Evolutionary conservation across 2,113 vertebrate species (phyloP).

Genomic region (Antechinus stuartii): DNA sequence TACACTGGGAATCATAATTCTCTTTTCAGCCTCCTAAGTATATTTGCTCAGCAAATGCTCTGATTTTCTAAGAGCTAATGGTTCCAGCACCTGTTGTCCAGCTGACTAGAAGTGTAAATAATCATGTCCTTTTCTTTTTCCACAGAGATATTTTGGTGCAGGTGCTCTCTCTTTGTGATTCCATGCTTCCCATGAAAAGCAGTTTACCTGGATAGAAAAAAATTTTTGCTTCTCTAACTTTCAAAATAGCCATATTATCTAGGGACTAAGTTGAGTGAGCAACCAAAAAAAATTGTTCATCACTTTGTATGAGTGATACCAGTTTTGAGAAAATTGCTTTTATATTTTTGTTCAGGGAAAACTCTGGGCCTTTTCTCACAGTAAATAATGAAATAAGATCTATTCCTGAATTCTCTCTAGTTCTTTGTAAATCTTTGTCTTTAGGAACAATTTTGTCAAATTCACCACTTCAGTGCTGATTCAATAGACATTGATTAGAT

Average conservation of each 20-base stretch:
- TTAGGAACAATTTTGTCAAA: not conserved
- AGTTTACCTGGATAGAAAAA: no score
- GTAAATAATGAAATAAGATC: constrained; percentile 15
- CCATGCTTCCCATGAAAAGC: not conserved
- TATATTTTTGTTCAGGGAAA: not conserved
- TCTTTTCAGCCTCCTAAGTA: rapidly evolving
- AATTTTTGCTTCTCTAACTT: no score
- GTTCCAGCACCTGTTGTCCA: not conserved
- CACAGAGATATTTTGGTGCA: not conserved
- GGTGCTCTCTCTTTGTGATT: not conserved
- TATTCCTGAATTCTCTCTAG: not conserved
- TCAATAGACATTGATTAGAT: not conserved
- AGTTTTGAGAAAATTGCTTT: not conserved
- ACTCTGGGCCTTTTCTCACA: constrained; percentile 1
- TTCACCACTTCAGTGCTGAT: not conserved
- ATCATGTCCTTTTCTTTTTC: not conserved
- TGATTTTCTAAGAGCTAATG: not conserved
- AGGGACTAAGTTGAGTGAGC: no score
- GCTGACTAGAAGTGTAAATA: not conserved
- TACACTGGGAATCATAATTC: not conserved
- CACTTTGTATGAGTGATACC: no score
- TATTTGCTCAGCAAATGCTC: constrained; percentile 26
- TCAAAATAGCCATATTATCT: no score
- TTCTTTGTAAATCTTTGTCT: not conserved
- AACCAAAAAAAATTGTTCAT: no score